These are phyloP conservation scores for Scaptomyza graminum DNA, from an alignment of 1,140 invertebrate genomes.

Conservation along the genomic window DNA sequence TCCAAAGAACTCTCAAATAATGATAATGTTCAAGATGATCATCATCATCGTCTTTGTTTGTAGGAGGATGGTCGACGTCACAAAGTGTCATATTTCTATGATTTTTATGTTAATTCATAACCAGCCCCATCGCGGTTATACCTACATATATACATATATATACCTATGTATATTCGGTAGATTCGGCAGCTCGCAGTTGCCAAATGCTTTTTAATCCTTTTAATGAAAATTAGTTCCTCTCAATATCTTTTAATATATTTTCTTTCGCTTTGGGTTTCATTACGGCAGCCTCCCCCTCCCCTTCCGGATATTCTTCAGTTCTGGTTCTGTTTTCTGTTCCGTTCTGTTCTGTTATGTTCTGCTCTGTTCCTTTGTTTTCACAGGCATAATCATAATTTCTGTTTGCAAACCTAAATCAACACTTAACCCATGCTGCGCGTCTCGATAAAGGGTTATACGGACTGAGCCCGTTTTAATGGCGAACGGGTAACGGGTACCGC, in stretches of 20 bases:
- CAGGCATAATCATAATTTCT: constrained; percentile 83
- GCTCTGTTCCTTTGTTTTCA: constrained; percentile 64
- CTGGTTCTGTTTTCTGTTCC: not conserved
- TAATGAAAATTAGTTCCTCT: constrained; percentile 84
- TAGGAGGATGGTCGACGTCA: constrained; percentile 22
- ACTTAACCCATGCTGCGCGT: constrained; percentile 50
- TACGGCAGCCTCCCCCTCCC: constrained; percentile 6
- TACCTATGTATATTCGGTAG: not conserved
- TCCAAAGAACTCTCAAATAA: not conserved
- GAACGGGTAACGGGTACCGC: constrained; percentile 23
- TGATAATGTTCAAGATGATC: constrained; percentile 3
- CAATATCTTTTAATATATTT: constrained; percentile 83
- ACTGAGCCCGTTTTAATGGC: constrained; percentile 20
- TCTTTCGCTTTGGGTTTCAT: constrained; percentile 68
- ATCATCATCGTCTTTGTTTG: constrained; percentile 12
- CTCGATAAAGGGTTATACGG: constrained; percentile 73
- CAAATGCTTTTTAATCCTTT: constrained; percentile 83
- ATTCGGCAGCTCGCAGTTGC: constrained; percentile 30
- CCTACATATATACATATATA: too few species aligned
- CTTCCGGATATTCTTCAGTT: not conserved
- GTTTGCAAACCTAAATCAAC: constrained; percentile 83
- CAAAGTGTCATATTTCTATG: constrained; percentile 82
- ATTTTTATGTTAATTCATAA: constrained; percentile 83
- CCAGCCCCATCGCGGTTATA: constrained; percentile 56
- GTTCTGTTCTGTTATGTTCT: constrained; percentile 16